Percentiles rank a stretch among this genome's conserved stretches.
Conservation (phyloP, 2,888 invertebrate species). For the Formica aserva region DNA sequence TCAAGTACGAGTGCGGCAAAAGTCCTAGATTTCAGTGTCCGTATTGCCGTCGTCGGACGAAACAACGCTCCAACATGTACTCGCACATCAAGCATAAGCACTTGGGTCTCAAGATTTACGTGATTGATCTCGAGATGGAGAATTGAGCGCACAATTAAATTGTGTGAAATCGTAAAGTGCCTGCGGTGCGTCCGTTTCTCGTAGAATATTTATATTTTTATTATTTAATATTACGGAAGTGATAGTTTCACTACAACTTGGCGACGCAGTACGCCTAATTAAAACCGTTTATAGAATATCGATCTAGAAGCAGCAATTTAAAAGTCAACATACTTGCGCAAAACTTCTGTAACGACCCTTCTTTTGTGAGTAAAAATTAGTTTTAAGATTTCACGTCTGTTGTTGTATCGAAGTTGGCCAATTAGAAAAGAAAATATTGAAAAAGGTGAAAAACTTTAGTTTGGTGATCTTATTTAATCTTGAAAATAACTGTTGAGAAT, state of each 20-base stretch:
- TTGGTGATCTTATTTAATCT: not conserved
- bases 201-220: not conserved
- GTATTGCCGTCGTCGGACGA: conserved; percentile 79
- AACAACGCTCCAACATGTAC: conserved; percentile 79
- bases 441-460: not conserved
- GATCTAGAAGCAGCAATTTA: not conserved
- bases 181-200: not conserved
- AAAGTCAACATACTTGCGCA: not conserved
- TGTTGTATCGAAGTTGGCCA: not conserved
- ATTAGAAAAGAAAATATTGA: not conserved
- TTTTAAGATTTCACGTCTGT: not conserved
- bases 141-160: conserved; percentile 4
- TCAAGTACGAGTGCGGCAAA: conserved; percentile 83
- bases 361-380: not conserved
- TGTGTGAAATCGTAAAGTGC: not conserved
- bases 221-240: not conserved
- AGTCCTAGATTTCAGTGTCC: conserved; percentile 81
- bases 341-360: not conserved
- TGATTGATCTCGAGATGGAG: conserved; percentile 73
- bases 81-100: conserved; percentile 79
- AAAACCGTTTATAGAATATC: not conserved
- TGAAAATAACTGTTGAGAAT: not conserved
- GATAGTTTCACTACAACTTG: not conserved
- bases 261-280: too few species aligned
- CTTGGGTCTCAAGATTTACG: conserved; percentile 73